Evolutionary conservation across 2,797 vertebrate species (phyloP).

Genomic region (Premnoplex brunnescens): DNA sequence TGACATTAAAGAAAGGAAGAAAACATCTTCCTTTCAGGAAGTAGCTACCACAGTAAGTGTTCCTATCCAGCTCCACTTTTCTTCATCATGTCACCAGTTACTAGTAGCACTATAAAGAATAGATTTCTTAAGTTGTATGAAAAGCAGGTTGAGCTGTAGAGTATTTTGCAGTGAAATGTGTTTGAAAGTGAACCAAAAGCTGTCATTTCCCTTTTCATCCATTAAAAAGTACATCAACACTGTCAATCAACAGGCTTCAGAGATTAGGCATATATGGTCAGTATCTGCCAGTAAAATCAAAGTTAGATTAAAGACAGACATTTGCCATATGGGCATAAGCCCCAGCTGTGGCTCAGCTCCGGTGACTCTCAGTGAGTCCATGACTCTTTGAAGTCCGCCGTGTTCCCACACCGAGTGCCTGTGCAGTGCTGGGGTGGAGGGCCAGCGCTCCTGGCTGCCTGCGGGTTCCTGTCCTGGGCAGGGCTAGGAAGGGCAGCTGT

Average conservation of each 20-base stretch:
- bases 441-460: background rate
- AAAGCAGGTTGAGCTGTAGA: constrained; percentile 30
- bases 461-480: rapidly evolving
- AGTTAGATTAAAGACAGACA: constrained; percentile 37
- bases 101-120: constrained; percentile 48
- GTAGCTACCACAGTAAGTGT: background rate
- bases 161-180: constrained; percentile 29
- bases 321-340: background rate
- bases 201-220: constrained; percentile 71
- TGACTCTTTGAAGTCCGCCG: background rate
- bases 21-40: background rate
- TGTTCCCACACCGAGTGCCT: background rate
- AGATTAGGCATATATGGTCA: constrained; percentile 57
- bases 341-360: background rate
- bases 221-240: constrained; percentile 64
- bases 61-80: background rate
- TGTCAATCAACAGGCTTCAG: constrained; percentile 63
- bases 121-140: constrained; percentile 27
- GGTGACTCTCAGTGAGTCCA: background rate
- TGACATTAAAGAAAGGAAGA: constrained; percentile 10
- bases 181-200: constrained; percentile 67
- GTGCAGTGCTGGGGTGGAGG: background rate
- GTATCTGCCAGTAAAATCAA: constrained; percentile 62
- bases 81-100: constrained; percentile 1
- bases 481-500: background rate